phyloP scores from a whole-genome alignment of 2,797 vertebrate genomes.

The Pantherophis alleghaniensis region DNA sequence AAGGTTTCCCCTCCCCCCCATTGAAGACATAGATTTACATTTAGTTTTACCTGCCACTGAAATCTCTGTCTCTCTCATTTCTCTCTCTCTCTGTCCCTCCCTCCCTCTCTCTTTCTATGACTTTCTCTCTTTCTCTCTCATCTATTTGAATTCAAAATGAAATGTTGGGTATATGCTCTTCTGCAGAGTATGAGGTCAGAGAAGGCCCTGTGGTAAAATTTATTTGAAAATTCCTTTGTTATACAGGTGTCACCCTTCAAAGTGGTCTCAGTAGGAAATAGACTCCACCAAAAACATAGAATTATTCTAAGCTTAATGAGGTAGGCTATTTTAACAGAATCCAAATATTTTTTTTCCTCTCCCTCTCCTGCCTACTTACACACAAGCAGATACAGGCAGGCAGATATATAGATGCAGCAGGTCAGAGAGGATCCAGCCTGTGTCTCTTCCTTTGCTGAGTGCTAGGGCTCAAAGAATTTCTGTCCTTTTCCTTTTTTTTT shows the following conservation, averaged over 20 bases:
- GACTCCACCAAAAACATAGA: background rate
- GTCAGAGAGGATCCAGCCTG: background rate
- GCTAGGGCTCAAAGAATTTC: background rate
- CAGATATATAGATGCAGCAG: background rate
- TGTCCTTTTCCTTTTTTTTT: background rate
- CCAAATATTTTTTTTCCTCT: background rate
- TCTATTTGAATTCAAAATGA: background rate
- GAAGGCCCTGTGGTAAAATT: background rate
- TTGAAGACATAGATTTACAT: background rate
- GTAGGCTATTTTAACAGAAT: background rate
- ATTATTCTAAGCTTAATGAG: background rate
- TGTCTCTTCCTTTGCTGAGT: background rate
- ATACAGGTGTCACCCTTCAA: background rate
- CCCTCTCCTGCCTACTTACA: background rate
- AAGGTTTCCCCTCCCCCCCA: background rate
- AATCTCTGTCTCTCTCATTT: background rate
- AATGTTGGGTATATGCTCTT: background rate
- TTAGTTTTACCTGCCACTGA: background rate
- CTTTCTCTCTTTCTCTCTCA: background rate
- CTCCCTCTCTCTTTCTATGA: background rate
- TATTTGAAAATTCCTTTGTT: background rate
- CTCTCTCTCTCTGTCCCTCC: background rate
- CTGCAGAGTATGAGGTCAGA: background rate
- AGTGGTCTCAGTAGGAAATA: background rate
- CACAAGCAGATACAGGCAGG: background rate